Conservation (phyloP, 1,140 invertebrate species). For the Phthorimaea operculella region DNA sequence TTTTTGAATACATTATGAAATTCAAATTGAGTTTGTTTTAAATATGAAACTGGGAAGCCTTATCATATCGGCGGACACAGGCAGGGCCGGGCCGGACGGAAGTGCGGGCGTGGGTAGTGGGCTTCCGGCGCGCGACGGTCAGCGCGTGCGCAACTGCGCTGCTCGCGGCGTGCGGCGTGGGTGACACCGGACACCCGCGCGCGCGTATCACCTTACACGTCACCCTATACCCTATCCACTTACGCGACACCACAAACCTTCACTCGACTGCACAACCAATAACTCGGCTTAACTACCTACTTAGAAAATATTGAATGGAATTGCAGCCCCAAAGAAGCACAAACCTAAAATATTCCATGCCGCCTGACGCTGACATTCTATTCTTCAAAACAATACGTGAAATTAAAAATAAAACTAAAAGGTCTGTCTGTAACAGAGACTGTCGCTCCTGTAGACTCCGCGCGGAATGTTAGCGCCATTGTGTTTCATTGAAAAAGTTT, state of each 20-base stretch:
- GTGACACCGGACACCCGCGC: slow-evolving; percentile 33
- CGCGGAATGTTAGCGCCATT: slow-evolving; percentile 2
- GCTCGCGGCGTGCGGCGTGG: not conserved
- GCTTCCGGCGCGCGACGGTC: slow-evolving; percentile 42
- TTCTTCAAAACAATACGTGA: slow-evolving; percentile 6
- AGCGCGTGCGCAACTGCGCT: slow-evolving; percentile 45
- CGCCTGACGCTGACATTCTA: slow-evolving; percentile 3
- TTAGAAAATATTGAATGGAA: too few species aligned
- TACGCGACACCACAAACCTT: slow-evolving; percentile 30
- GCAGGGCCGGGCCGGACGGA: slow-evolving; percentile 26
- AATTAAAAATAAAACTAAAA: slow-evolving; percentile 7
- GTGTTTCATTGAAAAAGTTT: slow-evolving; percentile 3
- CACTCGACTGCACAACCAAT: not conserved
- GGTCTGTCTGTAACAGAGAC: slow-evolving; percentile 4
- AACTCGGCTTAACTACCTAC: too few species aligned
- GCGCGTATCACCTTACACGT: slow-evolving; percentile 31
- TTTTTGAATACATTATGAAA: slow-evolving; percentile 9
- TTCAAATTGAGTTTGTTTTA: slow-evolving; percentile 4
- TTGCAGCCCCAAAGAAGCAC: not conserved
- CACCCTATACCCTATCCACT: slow-evolving; percentile 21
- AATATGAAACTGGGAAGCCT: slow-evolving; percentile 36
- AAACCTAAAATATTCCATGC: not conserved
- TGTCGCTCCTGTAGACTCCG: not conserved
- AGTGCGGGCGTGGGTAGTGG: slow-evolving; percentile 30
- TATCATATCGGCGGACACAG: slow-evolving; percentile 32